A percentile compares a stretch with the other conserved stretches of the same genome.
Conservation (phyloP, 2,113 vertebrate species). For the Laticauda colubrina region DNA sequence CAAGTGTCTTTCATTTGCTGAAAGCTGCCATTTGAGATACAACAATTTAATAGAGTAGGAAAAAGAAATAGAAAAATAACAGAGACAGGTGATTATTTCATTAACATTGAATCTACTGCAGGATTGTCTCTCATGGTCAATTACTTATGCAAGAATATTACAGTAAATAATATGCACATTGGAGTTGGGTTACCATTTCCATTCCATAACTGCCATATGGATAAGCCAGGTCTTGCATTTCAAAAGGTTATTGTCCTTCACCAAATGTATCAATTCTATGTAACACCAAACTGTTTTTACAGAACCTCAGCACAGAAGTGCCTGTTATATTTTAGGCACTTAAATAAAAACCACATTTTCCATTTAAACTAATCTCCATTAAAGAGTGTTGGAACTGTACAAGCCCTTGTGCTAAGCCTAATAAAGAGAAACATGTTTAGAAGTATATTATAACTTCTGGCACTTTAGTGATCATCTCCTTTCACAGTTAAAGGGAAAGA, state of each 20-base stretch:
- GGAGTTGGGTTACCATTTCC: constrained; percentile 18
- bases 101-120: background rate
- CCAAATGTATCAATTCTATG: constrained; percentile 50
- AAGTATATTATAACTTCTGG: constrained; percentile 44
- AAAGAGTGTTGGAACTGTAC: constrained; percentile 23
- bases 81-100: background rate
- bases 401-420: constrained; percentile 36
- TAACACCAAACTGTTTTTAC: constrained; percentile 41
- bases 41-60: background rate
- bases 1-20: background rate
- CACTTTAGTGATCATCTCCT: constrained; percentile 38
- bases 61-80: background rate
- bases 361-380: constrained; percentile 33
- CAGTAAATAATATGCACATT: constrained; percentile 17
- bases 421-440: constrained; percentile 48
- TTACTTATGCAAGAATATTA: background rate
- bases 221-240: constrained; percentile 36
- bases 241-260: constrained; percentile 45
- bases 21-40: constrained; percentile 10
- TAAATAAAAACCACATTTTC: constrained; percentile 53
- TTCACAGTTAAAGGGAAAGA: constrained; percentile 33
- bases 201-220: constrained; percentile 36
- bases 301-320: constrained; percentile 51
- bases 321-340: constrained; percentile 51
- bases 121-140: background rate